Percentiles rank a stretch among this genome's conserved stretches.
Evolutionary conservation across 92 coral and sea anemone genomes (phyloP).

Genomic region (Parazoanthus atlanticus): DNA sequence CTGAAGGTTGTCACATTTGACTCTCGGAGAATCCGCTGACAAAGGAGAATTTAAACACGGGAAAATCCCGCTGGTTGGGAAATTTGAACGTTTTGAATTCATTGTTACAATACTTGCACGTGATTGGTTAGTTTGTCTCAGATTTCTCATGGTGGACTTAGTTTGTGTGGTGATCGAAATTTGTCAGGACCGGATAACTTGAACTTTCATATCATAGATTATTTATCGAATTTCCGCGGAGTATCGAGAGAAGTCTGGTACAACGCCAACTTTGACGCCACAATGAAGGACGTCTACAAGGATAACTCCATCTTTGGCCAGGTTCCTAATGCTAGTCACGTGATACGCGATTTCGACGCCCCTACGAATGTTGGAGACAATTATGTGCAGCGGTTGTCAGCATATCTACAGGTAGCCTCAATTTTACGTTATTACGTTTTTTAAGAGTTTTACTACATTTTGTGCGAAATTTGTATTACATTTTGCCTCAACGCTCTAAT

Average conservation of each 20-base stretch:
- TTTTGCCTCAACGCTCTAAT: too few relatives aligned
- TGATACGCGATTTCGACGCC: conserved; percentile 11
- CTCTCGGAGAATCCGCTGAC: too few relatives aligned
- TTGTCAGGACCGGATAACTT: background rate
- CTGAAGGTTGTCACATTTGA: too few relatives aligned
- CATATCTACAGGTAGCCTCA: conserved; percentile 46
- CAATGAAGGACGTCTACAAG: background rate
- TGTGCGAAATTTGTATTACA: too few relatives aligned
- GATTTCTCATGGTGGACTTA: too few relatives aligned
- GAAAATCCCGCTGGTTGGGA: background rate
- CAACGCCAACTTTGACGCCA: conserved; percentile 5
- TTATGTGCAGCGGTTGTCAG: conserved; percentile 45
- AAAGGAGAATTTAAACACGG: too few relatives aligned
- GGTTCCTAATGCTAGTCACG: conserved; percentile 21
- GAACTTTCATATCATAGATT: background rate
- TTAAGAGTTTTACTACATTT: too few relatives aligned
- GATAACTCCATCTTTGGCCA: conserved; percentile 30
- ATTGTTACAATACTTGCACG: background rate
- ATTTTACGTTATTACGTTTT: too few relatives aligned
- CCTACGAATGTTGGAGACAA: conserved; percentile 31
- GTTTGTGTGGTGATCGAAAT: background rate
- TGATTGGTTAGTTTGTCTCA: too few relatives aligned
- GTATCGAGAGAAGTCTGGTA: conserved; percentile 50
- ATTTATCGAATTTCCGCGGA: conserved; percentile 27
- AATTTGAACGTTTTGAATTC: background rate